A percentile compares a stretch with the other conserved stretches of the same genome.
Conservation (phyloP, 1,140 invertebrate species). For the Trichogramma pretiosum region DNA sequence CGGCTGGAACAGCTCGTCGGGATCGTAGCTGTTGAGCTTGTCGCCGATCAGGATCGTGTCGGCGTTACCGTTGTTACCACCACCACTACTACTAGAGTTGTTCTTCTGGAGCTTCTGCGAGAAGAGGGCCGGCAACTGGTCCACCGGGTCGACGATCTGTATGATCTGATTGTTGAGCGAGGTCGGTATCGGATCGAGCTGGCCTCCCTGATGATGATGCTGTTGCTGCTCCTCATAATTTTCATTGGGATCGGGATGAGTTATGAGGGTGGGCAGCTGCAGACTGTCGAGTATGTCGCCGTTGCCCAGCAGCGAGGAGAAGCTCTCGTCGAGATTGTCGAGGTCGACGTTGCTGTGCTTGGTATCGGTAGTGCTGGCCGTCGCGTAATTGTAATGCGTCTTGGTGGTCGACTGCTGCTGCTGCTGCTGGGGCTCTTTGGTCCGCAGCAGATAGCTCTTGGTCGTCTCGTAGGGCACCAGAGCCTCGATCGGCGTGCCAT, state of each 20-base stretch:
- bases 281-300: conserved; percentile 33
- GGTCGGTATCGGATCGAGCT: conserved; percentile 44
- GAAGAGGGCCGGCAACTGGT: conserved; percentile 35
- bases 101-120: conserved; percentile 38
- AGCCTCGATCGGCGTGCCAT: conserved; percentile 33
- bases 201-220: conserved; percentile 15
- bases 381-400: conserved; percentile 8
- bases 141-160: conserved; percentile 40
- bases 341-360: conserved; percentile 24
- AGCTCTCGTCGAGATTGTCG: conserved; percentile 30
- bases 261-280: conserved; percentile 29
- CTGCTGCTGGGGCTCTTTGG: background rate
- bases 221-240: conserved; percentile 36
- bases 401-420: conserved; percentile 4
- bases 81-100: conserved; percentile 28
- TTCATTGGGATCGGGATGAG: conserved; percentile 31
- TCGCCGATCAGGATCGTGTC: conserved; percentile 59
- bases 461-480: background rate
- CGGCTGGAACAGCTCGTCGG: conserved; percentile 48
- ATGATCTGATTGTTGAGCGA: conserved; percentile 38
- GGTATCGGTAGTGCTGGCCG: conserved; percentile 28
- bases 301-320: conserved; percentile 29
- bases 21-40: conserved; percentile 44
- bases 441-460: background rate
- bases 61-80: conserved; percentile 46